Conservation (phyloP, 2,797 vertebrate genomes). For the Pseudochirops corinnae region DNA sequence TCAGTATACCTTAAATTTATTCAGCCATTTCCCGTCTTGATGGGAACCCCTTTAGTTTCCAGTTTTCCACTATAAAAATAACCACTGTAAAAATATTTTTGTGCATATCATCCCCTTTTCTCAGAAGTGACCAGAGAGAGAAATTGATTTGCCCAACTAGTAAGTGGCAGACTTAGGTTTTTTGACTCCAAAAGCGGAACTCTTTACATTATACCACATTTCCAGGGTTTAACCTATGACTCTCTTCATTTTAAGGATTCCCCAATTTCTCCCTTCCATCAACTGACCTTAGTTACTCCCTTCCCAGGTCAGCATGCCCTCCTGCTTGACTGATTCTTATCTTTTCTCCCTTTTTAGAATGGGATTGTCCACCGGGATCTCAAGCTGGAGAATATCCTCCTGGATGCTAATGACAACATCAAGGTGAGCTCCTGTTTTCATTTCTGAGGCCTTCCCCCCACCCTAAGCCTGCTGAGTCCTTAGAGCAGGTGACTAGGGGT, state of each 20-base stretch:
- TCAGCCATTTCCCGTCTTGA: background rate
- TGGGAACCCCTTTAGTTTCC: background rate
- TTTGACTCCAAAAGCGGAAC: background rate
- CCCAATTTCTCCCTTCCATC: background rate
- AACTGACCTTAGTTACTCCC: background rate
- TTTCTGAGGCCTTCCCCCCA: background rate
- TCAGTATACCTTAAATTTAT: background rate
- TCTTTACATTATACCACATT: background rate
- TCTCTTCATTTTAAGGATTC: background rate
- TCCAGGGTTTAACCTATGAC: background rate
- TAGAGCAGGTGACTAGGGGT: background rate
- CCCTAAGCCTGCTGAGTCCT: background rate
- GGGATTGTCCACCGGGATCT: slow-evolving; percentile 97
- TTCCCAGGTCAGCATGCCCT: rapidly evolving
- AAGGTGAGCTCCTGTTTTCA: slow-evolving; percentile 89
- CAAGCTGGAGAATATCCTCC: slow-evolving; percentile 98
- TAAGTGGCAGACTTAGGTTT: background rate
- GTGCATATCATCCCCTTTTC: background rate
- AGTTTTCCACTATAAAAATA: background rate
- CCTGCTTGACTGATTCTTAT: background rate
- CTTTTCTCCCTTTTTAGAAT: slow-evolving; percentile 86
- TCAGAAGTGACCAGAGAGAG: background rate
- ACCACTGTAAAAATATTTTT: background rate
- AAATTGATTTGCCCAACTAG: background rate
- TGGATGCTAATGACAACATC: slow-evolving; percentile 93